Evolutionary conservation across 2,113 vertebrate species (phyloP).

Genomic region (Caloenas nicobarica): DNA sequence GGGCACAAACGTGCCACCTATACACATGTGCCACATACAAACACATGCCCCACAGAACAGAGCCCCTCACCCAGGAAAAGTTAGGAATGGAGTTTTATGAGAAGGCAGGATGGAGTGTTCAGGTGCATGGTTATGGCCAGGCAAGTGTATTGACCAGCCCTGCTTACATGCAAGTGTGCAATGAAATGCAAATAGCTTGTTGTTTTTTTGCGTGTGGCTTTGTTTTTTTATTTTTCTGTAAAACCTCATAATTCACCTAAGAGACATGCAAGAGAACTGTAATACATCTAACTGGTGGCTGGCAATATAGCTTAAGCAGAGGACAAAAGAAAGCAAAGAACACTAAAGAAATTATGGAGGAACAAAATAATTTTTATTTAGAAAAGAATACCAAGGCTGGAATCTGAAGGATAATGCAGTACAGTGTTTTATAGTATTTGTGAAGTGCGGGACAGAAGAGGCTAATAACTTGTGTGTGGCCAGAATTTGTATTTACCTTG

Average conservation of each 20-base stretch:
- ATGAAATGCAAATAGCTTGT: not conserved
- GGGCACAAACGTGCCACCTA: not conserved
- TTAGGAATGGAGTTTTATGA: not conserved
- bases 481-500: not conserved
- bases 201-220: too few relatives aligned
- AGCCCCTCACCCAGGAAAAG: not conserved
- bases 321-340: not conserved
- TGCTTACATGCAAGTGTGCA: not conserved
- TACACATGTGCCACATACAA: not conserved
- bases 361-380: not conserved
- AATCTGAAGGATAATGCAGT: not conserved
- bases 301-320: not conserved
- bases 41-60: too few relatives aligned
- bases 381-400: not conserved
- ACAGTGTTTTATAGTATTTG: not conserved
- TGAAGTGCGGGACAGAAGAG: not conserved
- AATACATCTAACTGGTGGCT: not conserved
- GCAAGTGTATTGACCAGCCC: accelerated
- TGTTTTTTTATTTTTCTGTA: not conserved
- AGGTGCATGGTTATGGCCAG: not conserved
- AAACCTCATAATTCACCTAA: not conserved
- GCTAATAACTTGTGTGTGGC: not conserved
- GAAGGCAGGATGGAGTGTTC: not conserved
- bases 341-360: not conserved
- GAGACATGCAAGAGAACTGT: not conserved